Evolutionary conservation across 2,113 vertebrate species (phyloP), one percentile per base, ranked within the genome.

Genomic region (Gobius niger): DNA sequence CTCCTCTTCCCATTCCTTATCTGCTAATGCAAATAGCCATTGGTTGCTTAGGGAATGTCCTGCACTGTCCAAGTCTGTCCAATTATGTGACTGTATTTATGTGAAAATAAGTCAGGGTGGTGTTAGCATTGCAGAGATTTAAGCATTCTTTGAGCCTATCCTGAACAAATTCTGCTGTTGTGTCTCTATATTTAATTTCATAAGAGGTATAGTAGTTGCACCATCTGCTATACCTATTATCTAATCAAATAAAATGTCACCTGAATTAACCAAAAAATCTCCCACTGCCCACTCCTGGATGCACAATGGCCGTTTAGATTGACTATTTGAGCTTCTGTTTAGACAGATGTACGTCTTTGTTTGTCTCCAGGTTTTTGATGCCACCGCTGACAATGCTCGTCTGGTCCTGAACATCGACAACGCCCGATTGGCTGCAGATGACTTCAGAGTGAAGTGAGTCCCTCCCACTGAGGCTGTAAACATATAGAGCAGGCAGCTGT

Each of bases 391-490:
- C 64, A 93, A 93, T 18, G 91, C 93, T 53, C 90, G 92, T 7
- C 82, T 93, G 66, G 74, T 93, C 44, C 91, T 93, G 56, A 92
- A 90, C 86, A 93, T 93, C 1, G 92, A 93, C 87, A 93, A 93
- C 0, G 92, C 93, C 73, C 93, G 93, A 63, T 83, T 93, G 84
- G 93, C 93, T 11, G 93, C 93, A 0, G 93, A 93, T 74, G 93
- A 93, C 83, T 93, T 93, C 87, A 92, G 89, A 85, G 88, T 93
- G 57, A 93, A 93, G 93, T 93, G 75, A 90, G 88, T 34, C 47
- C 40, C 59, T 1, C n/a, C 64, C 65, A 0, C 44, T 47, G 40
- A 59, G 57, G 18, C 11, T 1, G 78, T 72, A 57, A 73, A 83
- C 57, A 60, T 84, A 49, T 67, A 65, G 9, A 57, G 63, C 49